Evolutionary conservation across 2,797 vertebrate species (phyloP).

Genomic region (Macropus fuliginosus): DNA sequence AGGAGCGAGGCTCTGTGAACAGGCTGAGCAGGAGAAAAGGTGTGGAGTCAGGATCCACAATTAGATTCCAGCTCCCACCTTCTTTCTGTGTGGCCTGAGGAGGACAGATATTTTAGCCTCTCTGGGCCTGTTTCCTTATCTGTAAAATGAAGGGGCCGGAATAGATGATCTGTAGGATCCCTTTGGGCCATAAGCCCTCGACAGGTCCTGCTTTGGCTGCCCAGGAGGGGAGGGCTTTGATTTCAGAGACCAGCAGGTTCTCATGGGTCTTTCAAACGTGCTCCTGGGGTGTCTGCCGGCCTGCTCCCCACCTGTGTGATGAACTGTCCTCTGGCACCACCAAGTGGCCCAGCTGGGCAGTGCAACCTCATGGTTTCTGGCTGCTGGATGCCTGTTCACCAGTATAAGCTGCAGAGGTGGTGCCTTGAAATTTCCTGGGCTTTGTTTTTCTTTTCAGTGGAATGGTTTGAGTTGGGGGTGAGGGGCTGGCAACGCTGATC

Average conservation of each 20-base stretch:
- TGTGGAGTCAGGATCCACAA: neutral
- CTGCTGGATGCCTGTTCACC: neutral
- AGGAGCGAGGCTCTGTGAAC: neutral
- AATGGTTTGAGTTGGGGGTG: neutral
- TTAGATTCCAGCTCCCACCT: neutral
- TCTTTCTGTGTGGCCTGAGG: neutral
- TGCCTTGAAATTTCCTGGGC: neutral
- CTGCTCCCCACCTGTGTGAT: neutral
- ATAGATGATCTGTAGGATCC: neutral
- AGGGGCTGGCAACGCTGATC: neutral
- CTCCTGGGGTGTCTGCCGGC: neutral
- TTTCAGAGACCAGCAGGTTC: neutral
- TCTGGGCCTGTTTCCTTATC: neutral
- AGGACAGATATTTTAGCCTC: neutral
- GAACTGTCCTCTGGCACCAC: conserved; percentile 67
- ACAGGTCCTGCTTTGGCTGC: neutral
- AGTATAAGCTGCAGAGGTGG: neutral
- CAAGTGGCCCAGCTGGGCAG: conserved; percentile 69
- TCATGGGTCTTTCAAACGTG: neutral
- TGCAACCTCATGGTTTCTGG: conserved; percentile 22
- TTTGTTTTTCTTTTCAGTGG: neutral
- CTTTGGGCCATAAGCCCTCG: neutral
- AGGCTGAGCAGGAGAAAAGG: neutral
- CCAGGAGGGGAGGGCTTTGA: neutral
- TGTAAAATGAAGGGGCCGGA: neutral